Percentiles rank a stretch among this genome's conserved stretches.
Conservation (phyloP, 35 echinoderm and acorn worm genomes). For the Apostichopus parvimensis region DNA sequence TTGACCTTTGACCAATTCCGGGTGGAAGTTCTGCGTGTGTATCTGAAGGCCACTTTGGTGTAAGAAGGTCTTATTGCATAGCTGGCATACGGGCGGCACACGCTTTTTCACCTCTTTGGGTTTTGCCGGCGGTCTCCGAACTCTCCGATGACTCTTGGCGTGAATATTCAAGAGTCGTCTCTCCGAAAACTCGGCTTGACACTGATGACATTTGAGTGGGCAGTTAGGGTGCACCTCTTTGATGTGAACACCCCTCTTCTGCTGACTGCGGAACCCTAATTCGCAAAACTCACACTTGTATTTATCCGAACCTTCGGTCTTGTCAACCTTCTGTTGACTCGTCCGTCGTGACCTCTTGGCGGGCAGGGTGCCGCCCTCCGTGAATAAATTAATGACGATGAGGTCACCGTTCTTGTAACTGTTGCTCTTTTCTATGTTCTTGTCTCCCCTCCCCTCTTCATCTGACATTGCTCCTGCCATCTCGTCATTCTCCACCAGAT, state of each 20-base stretch:
- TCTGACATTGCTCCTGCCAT: not conserved
- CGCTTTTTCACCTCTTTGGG: slow-evolving; percentile 21
- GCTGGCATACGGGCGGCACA: slow-evolving; percentile 16
- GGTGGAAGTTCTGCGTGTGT: slow-evolving; percentile 49
- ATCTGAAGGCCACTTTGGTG: slow-evolving; percentile 47
- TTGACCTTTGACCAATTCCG: slow-evolving; percentile 14
- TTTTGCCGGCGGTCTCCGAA: not conserved
- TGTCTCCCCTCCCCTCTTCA: not conserved
- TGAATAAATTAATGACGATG: slow-evolving; percentile 54
- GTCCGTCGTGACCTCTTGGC: not conserved
- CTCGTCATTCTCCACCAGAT: slow-evolving; percentile 1
- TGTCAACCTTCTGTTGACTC: not conserved
- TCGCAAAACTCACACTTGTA: slow-evolving; percentile 42
- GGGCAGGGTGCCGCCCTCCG: slow-evolving; percentile 14
- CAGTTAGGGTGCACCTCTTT: slow-evolving; percentile 13
- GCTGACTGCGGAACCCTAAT: not conserved
- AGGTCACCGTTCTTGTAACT: slow-evolving; percentile 46
- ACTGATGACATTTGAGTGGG: slow-evolving; percentile 23
- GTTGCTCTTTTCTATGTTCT: not conserved
- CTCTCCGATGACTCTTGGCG: slow-evolving; percentile 10
- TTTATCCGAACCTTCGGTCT: not conserved
- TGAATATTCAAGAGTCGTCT: slow-evolving; percentile 8
- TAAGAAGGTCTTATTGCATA: slow-evolving; percentile 50
- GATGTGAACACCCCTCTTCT: slow-evolving; percentile 24
- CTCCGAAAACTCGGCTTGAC: slow-evolving; percentile 13